Percentiles rank a stretch among this genome's conserved stretches.
phyloP scores from a whole-genome alignment of 2,113 vertebrate species.

The Phainopepla nitens region DNA sequence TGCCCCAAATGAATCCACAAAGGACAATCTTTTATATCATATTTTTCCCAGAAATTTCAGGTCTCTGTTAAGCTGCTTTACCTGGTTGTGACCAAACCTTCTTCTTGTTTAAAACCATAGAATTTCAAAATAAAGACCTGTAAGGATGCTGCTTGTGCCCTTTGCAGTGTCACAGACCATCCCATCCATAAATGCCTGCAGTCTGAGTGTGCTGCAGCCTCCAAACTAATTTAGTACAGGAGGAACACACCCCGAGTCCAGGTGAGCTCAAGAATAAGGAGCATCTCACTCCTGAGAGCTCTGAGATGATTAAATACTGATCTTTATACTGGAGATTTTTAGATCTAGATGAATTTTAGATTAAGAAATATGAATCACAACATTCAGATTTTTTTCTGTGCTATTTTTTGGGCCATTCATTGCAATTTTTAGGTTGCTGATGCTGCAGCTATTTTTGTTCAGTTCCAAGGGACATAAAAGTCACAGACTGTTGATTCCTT shows the following conservation, averaged over 20 bases:
- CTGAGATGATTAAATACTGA: not conserved
- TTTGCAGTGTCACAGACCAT: not conserved
- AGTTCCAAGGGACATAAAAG: not conserved
- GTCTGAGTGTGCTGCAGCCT: not conserved
- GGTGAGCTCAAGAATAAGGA: not conserved
- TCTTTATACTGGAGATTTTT: not conserved
- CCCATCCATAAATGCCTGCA: not conserved
- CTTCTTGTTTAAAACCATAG: not conserved
- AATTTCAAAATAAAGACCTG: not conserved
- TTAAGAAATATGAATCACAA: not conserved
- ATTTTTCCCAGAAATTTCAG: not conserved
- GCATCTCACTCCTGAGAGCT: not conserved
- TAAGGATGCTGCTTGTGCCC: not conserved
- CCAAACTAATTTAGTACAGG: not conserved
- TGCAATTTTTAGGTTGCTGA: not conserved
- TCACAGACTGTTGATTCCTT: not conserved
- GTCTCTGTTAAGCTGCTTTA: not conserved
- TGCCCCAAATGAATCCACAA: not conserved
- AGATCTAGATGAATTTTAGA: not conserved
- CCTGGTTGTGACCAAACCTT: not conserved
- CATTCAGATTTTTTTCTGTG: not conserved
- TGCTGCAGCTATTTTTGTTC: not conserved
- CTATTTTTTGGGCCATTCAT: not conserved
- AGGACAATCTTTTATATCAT: rapidly evolving
- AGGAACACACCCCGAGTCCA: not conserved